phyloP scores from a whole-genome alignment of 1,140 invertebrate genomes.

The Bombus confusus region DNA sequence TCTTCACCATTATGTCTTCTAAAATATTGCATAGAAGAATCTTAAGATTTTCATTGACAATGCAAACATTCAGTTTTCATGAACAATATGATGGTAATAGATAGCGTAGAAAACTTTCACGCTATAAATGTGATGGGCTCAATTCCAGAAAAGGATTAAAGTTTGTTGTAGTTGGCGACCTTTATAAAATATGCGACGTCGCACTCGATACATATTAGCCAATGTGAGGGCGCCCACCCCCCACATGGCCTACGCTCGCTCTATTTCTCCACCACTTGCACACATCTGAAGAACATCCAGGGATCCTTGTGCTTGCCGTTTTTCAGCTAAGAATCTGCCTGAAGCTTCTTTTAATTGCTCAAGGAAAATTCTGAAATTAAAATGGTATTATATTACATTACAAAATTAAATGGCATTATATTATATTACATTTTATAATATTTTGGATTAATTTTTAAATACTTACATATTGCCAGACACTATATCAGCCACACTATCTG shows the following conservation, averaged over 20 bases:
- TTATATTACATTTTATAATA: not conserved
- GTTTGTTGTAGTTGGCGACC: constrained; percentile 80
- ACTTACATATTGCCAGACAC: constrained; percentile 86
- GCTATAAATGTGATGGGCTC: constrained; percentile 68
- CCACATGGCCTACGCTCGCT: constrained; percentile 82
- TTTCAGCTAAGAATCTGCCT: constrained; percentile 89
- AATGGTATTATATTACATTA: not conserved
- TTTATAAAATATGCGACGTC: constrained; percentile 79
- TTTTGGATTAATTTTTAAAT: not conserved
- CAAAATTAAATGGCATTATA: not conserved
- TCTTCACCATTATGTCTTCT: constrained; percentile 11
- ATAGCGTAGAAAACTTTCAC: constrained; percentile 12
- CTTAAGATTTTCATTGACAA: constrained; percentile 18
- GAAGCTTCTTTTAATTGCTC: constrained; percentile 93
- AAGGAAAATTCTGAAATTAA: constrained; percentile 86
- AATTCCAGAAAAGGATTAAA: constrained; percentile 80
- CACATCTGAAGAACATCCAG: constrained; percentile 88
- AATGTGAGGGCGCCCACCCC: constrained; percentile 81
- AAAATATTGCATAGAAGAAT: constrained; percentile 26
- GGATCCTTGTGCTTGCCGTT: constrained; percentile 91
- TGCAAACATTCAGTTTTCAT: constrained; percentile 26
- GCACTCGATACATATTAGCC: constrained; percentile 80
- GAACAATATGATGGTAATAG: constrained; percentile 33
- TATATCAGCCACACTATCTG: constrained; percentile 90
- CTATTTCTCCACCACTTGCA: constrained; percentile 79